Percentiles rank a stretch among this genome's conserved stretches.
phyloP scores from a whole-genome alignment of 2,888 invertebrate species.

The Trichacis sp. region DNA sequence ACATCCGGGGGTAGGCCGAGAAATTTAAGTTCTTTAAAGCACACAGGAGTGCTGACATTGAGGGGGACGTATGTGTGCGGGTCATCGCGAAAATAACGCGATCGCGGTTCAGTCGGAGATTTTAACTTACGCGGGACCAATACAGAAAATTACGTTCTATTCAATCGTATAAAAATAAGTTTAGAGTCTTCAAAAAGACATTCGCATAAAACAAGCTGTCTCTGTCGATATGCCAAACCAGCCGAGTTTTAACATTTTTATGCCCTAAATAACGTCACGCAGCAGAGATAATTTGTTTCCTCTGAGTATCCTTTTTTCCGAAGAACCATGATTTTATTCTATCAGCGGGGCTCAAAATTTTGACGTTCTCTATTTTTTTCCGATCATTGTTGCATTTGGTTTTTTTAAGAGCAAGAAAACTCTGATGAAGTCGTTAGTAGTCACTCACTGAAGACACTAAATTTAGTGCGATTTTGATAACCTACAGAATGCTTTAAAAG shows the following conservation, averaged over 20 bases:
- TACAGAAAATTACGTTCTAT: constrained; percentile 6
- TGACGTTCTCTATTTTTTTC: too few relatives aligned
- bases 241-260: neutral
- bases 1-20: constrained; percentile 91
- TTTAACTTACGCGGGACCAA: neutral
- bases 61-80: neutral
- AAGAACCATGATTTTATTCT: too few relatives aligned
- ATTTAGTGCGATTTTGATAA: neutral
- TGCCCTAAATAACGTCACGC: neutral
- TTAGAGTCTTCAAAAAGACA: neutral
- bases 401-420: neutral
- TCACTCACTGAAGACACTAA: neutral
- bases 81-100: neutral
- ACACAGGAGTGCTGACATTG: neutral
- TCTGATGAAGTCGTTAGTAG: neutral
- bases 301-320: too few relatives aligned
- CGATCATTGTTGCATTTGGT: too few relatives aligned
- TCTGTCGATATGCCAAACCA: constrained; percentile 2
- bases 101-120: neutral
- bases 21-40: constrained; percentile 83
- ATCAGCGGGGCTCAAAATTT: too few relatives aligned
- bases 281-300: neutral
- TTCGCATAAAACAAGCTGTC: constrained; percentile 1
- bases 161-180: constrained; percentile 2
- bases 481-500: neutral